Percentiles rank a stretch among this genome's conserved stretches.
These are phyloP conservation scores for Neosilurus hyrtlii DNA, from an alignment of 2,797 vertebrate species.

Conservation along the genomic window DNA sequence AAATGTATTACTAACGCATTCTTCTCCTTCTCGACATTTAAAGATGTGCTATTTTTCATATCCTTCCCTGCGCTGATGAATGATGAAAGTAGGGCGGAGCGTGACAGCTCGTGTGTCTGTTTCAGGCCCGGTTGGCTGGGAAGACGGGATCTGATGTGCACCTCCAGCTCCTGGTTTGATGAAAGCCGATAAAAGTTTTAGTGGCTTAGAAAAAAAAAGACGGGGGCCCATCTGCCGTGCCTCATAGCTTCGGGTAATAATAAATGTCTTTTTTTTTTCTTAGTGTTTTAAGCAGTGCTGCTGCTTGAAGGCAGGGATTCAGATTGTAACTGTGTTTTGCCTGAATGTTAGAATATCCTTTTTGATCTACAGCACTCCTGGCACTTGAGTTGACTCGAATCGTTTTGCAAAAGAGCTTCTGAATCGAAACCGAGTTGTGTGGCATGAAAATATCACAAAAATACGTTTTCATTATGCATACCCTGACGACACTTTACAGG, in stretches of 20 bases:
- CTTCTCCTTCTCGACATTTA: slow-evolving; percentile 61
- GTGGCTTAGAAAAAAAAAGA: background rate
- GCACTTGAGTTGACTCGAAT: slow-evolving; percentile 12
- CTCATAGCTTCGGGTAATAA: slow-evolving; percentile 49
- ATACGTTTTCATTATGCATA: background rate
- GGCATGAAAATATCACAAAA: slow-evolving; percentile 12
- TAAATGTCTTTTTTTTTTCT: slow-evolving; percentile 45
- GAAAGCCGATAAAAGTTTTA: slow-evolving; percentile 60
- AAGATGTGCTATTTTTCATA: slow-evolving; percentile 65
- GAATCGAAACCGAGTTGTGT: slow-evolving; percentile 7
- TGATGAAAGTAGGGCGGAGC: slow-evolving; percentile 56
- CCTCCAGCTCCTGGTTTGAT: slow-evolving; percentile 51
- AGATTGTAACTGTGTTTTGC: slow-evolving; percentile 38
- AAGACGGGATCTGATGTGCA: slow-evolving; percentile 46
- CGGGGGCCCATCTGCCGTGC: slow-evolving; percentile 40
- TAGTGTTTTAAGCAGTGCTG: slow-evolving; percentile 20
- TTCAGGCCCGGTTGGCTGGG: slow-evolving; percentile 43
- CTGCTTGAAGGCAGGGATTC: slow-evolving; percentile 34
- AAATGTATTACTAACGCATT: slow-evolving; percentile 71
- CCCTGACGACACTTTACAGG: background rate
- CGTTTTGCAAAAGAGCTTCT: background rate
- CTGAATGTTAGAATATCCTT: slow-evolving; percentile 38
- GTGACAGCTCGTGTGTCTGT: slow-evolving; percentile 47
- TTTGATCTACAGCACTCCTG: slow-evolving; percentile 32
- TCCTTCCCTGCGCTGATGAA: slow-evolving; percentile 55